Base-by-base conservation (phyloP, 2,113 vertebrate species). In the Sphaerodactylus townsendi region DNA sequence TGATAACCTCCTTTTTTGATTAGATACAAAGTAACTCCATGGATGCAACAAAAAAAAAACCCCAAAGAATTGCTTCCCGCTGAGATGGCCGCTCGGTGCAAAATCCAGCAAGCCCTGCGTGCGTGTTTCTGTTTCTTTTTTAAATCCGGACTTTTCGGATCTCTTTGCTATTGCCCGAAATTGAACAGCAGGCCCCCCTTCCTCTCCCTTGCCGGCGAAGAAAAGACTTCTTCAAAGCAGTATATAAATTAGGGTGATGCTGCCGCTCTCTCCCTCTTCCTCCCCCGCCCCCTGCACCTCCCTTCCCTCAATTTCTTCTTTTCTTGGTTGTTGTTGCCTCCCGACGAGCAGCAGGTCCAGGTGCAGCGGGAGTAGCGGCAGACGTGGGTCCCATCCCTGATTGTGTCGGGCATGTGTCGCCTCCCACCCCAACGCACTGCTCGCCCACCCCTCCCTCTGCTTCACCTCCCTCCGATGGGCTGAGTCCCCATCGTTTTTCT, bases 21-120 rank as follows among this genome's bases (percentile, higher is more conserved):
- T 88, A 87, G 89, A 90, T 87, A 82, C 93, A 93, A 95, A 95
- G 95, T 91, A 96, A 95, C 96, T 96, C 95, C 94, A 91, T 94
- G 89, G 88, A 91, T 91, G 93, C 91, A 81, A 77, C 6, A 8
- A 35, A 75, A 35, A 77, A 39, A 39, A 56, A 28, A 86, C 89
- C 86, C 87, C 85, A 86, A 86, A 90, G 90, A 79, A 84, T 71
- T 89, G 88, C 91, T 87, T 92, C 93, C 92, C 91, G 94, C 90
- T 91, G 95, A 93, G 94, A 96, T 96, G 95, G 95, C 94, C 92
- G 94, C 95, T 93, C 93, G 85, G 88, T 88, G 85, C 91, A 93
- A 93, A 92, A 93, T 92, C 93, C 95, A 92, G 89, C 91, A 88
- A 93, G 89, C 93, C 93, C 92, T 89, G 48, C 81, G 83, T 92